Conservation (phyloP, 2,888 invertebrate species). For the Eupithecia centaureata region DNA sequence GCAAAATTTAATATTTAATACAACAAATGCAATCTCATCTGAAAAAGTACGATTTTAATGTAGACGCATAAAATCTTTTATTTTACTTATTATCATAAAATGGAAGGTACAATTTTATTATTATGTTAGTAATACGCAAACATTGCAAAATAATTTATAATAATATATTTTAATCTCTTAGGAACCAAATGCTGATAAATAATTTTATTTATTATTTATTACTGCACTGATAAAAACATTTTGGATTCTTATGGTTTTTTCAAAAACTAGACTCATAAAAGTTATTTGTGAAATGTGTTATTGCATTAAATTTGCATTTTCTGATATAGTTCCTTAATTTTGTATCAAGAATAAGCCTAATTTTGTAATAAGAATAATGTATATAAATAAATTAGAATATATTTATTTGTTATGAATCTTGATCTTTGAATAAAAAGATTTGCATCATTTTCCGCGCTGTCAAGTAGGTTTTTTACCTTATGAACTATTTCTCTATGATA, state of each 20-base stretch:
- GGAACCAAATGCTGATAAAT: conserved; percentile 67
- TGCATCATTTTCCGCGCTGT: too few relatives aligned
- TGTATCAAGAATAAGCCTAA: too few relatives aligned
- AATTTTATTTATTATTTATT: conserved; percentile 47
- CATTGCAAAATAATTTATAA: conserved; percentile 60
- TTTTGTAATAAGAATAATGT: too few relatives aligned
- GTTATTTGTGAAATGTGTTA: too few relatives aligned
- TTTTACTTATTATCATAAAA: conserved; percentile 44
- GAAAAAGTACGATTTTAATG: conserved; percentile 16
- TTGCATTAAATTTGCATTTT: too few relatives aligned
- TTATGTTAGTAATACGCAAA: conserved; percentile 51
- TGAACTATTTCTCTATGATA: too few relatives aligned
- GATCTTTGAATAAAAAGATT: background rate
- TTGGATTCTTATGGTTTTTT: background rate
- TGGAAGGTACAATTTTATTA: conserved; percentile 66
- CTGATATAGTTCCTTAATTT: too few relatives aligned
- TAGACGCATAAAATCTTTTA: conserved; percentile 26
- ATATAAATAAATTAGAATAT: too few relatives aligned
- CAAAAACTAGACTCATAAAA: too few relatives aligned
- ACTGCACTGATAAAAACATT: conserved; percentile 37
- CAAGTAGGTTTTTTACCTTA: background rate
- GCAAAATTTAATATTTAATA: too few relatives aligned
- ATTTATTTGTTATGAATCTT: too few relatives aligned
- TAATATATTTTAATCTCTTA: conserved; percentile 55
- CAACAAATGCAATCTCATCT: too few relatives aligned